Percentiles rank a stretch among this genome's conserved stretches.
These are phyloP conservation scores for Drosophila gunungcola DNA, from an alignment of 1,140 invertebrate genomes.

Conservation along the genomic window DNA sequence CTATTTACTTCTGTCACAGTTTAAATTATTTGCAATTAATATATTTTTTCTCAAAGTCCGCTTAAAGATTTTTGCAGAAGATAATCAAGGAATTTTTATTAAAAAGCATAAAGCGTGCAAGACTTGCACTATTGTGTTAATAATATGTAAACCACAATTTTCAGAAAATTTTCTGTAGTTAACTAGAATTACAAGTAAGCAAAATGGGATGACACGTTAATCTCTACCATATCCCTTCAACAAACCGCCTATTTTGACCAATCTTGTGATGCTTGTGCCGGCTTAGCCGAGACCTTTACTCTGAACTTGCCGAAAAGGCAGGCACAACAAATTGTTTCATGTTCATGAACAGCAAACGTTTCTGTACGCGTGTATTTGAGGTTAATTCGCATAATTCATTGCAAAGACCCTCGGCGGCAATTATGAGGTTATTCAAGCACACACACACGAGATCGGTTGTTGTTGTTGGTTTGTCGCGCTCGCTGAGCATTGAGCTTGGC, in stretches of 20 bases:
- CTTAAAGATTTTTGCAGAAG: too few species aligned
- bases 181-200: too few species aligned
- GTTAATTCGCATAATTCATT: conserved; percentile 83
- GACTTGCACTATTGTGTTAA: too few species aligned
- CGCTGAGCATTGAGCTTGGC: conserved; percentile 70
- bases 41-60: too few species aligned
- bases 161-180: too few species aligned
- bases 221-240: too few species aligned
- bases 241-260: background rate
- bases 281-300: conserved; percentile 18
- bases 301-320: conserved; percentile 50
- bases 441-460: conserved; percentile 22
- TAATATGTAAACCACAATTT: too few species aligned
- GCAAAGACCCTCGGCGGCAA: conserved; percentile 81
- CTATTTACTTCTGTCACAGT: too few species aligned
- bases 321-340: conserved; percentile 47
- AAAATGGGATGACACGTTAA: too few species aligned
- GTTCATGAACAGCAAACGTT: conserved; percentile 61
- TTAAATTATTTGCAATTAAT: too few species aligned
- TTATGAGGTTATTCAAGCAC: conserved; percentile 78
- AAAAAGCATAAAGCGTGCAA: too few species aligned
- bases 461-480: conserved; percentile 52
- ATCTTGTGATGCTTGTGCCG: background rate
- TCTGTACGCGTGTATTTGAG: conserved; percentile 62
- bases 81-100: too few species aligned